Base-by-base conservation (phyloP, 2,888 invertebrate species). In the Calliscelio sp. region DNA sequence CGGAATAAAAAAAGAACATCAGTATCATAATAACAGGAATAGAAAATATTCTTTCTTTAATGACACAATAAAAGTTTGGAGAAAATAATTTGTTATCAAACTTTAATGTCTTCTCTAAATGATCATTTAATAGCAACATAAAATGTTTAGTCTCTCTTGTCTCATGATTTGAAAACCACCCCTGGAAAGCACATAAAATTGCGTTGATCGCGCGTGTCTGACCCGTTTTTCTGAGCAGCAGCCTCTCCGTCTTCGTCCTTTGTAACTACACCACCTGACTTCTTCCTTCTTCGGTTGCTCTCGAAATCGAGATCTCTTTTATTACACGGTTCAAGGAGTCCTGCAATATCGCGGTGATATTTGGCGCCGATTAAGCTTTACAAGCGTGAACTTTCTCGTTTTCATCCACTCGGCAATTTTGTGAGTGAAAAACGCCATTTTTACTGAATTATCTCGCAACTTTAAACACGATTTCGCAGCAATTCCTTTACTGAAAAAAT, bases 241-340 rank as follows among this genome's bases (percentile, higher is more conserved):
- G 18, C 22, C n/a, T 22, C 41, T 55, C 44, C 65, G 18, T 66
- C 70, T 38, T 53, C 49, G 38, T 63, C n/a, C 46, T 44, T 55
- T 66, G 65, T 71, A 59, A 10, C n/a, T n/a, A n/a, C 25, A 22
- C 46, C 28, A 53, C 75, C 46, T 57, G 51, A 65, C 41, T 70
- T 51, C 63, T 49, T 75, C 18, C 55, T 68, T 78, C 68, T 57
- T 55, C 59, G 32, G 25, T n/a, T 18, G 18, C 73, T 81, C 79
- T 63, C 66, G 57, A 82, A 80, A 82, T 79, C 74, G 71, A 79
- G 59, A 77, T 83, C 85, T 80, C 80, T 80, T 81, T 81, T 85
- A 85, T 85, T 85, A 74, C 85, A 80, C 77, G 82, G 75, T 79
- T 82, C 71, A 83, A 80, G 68, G 55, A 75, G 57, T 81, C 59